These are phyloP conservation scores for Nephrotoma flavescens DNA, from an alignment of 2,888 invertebrate species.

Conservation along the genomic window DNA sequence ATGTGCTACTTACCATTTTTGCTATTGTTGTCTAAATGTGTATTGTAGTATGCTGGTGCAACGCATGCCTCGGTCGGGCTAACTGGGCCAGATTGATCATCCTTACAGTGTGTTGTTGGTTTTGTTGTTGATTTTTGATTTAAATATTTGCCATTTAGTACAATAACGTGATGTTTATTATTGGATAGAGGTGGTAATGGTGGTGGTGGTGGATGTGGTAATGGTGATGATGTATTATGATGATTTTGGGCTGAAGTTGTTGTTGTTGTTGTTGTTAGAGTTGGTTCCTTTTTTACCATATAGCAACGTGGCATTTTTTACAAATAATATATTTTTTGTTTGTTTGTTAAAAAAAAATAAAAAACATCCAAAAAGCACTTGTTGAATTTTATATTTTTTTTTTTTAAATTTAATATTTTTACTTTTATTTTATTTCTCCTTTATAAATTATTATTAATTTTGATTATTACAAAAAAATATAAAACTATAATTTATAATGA, in stretches of 20 bases:
- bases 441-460: background rate
- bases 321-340: background rate
- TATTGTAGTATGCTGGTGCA: constrained; percentile 14
- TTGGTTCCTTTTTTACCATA: constrained; percentile 11
- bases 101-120: constrained; percentile 1
- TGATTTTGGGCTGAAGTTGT: constrained; percentile 9
- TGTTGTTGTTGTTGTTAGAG: constrained; percentile 13
- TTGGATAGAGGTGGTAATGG: background rate
- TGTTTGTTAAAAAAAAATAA: constrained; percentile 1
- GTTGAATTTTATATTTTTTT: background rate
- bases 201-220: constrained; percentile 11
- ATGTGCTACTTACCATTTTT: constrained; percentile 10
- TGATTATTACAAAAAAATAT: constrained; percentile 2
- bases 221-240: constrained; percentile 11
- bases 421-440: background rate
- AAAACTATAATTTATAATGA: background rate
- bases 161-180: constrained; percentile 10
- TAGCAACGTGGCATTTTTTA: constrained; percentile 12
- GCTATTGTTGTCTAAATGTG: constrained; percentile 1
- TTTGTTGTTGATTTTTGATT: constrained; percentile 1
- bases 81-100: constrained; percentile 10
- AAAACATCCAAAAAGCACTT: background rate
- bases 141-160: background rate
- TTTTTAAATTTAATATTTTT: background rate
- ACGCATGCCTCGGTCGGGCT: constrained; percentile 14